Percentiles rank a stretch among this genome's conserved stretches.
Conservation (phyloP, 2,113 vertebrate species). For the Nymphicus hollandicus region DNA sequence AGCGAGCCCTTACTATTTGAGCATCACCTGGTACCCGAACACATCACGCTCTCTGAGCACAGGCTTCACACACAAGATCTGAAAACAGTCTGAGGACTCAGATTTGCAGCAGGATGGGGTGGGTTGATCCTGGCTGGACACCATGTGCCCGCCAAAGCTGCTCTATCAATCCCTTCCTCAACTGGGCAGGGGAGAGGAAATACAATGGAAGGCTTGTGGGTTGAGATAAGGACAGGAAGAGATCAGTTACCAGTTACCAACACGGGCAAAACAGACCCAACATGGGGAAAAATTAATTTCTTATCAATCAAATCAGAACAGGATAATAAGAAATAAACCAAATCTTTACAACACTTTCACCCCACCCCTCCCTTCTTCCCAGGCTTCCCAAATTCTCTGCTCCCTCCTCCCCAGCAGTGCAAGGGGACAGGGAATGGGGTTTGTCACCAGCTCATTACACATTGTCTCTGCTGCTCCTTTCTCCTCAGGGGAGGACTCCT, state of each 20-base stretch:
- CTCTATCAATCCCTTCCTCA: background rate
- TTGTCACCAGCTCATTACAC: background rate
- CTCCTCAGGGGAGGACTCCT: background rate
- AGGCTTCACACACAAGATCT: background rate
- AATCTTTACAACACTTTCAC: background rate
- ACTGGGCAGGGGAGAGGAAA: background rate
- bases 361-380: background rate
- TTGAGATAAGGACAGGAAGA: background rate
- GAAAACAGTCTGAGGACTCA: background rate
- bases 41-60: background rate
- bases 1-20: fast-evolving
- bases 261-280: background rate
- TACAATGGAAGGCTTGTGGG: background rate
- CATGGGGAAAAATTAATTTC: background rate
- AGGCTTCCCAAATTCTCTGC: background rate
- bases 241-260: background rate
- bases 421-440: background rate
- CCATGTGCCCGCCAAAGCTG: background rate
- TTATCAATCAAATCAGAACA: background rate
- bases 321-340: background rate
- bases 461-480: background rate
- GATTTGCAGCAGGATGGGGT: background rate
- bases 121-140: background rate
- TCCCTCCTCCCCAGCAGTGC: background rate
- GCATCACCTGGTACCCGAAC: background rate